phyloP scores from a whole-genome alignment of 2,888 invertebrate genomes.

The Cataglyphis cursor region DNA sequence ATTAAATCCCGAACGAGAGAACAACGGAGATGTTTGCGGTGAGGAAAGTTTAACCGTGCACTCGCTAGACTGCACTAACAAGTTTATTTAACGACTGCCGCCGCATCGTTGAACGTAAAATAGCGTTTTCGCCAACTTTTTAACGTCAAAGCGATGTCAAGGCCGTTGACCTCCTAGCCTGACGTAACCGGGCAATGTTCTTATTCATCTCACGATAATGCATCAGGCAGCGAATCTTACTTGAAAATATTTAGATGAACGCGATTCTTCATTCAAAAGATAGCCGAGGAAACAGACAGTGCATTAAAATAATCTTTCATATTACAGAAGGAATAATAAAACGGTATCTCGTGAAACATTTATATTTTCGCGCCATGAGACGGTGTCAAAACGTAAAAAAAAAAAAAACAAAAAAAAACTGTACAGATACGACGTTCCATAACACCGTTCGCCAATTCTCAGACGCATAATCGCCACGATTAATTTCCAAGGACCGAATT shows the following conservation, averaged over 20 bases:
- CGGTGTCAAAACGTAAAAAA: background rate
- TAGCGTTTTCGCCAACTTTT: conserved; percentile 34
- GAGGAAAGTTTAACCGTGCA: conserved; percentile 39
- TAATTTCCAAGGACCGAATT: conserved; percentile 36
- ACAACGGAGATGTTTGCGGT: conserved; percentile 45
- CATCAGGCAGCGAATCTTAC: background rate
- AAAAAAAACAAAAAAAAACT: background rate
- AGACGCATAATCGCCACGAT: conserved; percentile 34
- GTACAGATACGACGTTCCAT: conserved; percentile 8
- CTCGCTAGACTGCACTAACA: conserved; percentile 47
- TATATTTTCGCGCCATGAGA: background rate
- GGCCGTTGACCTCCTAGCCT: background rate
- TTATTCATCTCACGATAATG: background rate
- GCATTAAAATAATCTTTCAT: background rate
- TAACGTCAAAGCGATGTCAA: background rate
- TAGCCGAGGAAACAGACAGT: background rate
- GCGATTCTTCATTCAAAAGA: background rate
- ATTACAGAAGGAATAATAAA: background rate
- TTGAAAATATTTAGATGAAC: background rate
- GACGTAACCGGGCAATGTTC: background rate
- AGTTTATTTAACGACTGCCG: conserved; percentile 46
- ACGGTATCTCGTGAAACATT: background rate
- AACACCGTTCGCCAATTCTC: conserved; percentile 25
- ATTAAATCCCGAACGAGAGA: conserved; percentile 44
- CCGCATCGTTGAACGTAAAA: conserved; percentile 18